Conservation (phyloP, 2,888 invertebrate species). For the Chorisops tibialis region DNA sequence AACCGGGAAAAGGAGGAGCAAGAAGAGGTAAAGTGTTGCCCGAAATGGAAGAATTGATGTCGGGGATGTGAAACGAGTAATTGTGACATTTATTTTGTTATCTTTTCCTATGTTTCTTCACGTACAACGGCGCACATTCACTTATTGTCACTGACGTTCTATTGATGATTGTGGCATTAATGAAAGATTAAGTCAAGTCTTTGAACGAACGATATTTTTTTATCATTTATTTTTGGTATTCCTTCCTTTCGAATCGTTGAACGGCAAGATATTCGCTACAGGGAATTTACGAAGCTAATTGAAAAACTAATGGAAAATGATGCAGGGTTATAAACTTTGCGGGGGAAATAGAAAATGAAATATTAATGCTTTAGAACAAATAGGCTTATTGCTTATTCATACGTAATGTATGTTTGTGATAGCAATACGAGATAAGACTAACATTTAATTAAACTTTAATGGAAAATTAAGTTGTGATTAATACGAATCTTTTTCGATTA, state of each 20-base stretch:
- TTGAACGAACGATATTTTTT: too few species aligned
- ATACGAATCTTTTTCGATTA: too few species aligned
- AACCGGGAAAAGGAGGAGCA: too few species aligned
- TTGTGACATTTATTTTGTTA: conserved; percentile 31
- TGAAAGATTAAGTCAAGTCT: not conserved
- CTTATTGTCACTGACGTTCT: conserved; percentile 13
- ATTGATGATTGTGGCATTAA: conserved; percentile 5
- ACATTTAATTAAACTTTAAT: too few species aligned
- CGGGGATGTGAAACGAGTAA: conserved; percentile 29
- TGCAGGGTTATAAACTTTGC: too few species aligned
- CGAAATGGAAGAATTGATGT: conserved; percentile 29
- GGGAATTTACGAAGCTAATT: conserved; percentile 16
- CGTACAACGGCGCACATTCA: conserved; percentile 4
- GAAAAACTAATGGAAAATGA: conserved; percentile 10
- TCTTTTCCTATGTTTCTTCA: conserved; percentile 14
- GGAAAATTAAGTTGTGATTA: too few species aligned
- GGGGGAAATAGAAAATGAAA: not conserved
- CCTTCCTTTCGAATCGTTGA: too few species aligned
- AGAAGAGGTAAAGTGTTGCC: conserved; percentile 14
- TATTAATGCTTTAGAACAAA: conserved; percentile 6
- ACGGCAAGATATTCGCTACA: not conserved
- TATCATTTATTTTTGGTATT: too few species aligned
- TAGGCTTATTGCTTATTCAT: conserved; percentile 1
- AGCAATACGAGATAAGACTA: too few species aligned
- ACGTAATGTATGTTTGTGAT: too few species aligned